Conservation (phyloP, 2,888 invertebrate genomes). For the Ectropis crepuscularia region DNA sequence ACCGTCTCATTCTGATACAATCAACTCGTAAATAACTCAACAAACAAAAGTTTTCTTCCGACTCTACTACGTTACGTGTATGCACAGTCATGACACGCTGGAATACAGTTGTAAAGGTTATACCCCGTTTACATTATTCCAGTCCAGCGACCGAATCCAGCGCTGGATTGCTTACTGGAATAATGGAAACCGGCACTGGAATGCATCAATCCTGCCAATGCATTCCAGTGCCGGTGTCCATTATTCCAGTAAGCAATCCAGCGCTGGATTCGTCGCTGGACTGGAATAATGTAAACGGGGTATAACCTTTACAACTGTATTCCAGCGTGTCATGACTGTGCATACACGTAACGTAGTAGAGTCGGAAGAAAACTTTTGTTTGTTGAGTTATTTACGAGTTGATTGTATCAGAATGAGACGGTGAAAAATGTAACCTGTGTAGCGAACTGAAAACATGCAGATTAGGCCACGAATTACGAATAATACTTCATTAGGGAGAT, state of each 20-base stretch:
- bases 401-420: constrained; percentile 37
- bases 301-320: constrained; percentile 2
- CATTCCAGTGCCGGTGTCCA: no score
- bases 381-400: constrained; percentile 36
- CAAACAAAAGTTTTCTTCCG: constrained; percentile 36
- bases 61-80: constrained; percentile 30
- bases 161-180: no score
- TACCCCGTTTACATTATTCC: no score
- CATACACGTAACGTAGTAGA: constrained; percentile 28
- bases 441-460: constrained; percentile 32
- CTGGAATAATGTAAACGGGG: no score
- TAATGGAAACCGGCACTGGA: no score
- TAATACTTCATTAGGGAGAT: constrained; percentile 10
- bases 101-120: no score
- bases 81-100: constrained; percentile 10
- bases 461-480: constrained; percentile 28
- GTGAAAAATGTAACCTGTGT: constrained; percentile 38
- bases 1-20: constrained; percentile 36
- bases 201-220: no score
- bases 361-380: constrained; percentile 37
- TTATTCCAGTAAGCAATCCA: no score
- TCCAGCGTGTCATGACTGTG: constrained; percentile 7
- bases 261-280: no score
- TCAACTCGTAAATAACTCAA: constrained; percentile 38
- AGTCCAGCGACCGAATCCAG: no score